Percentiles rank a stretch among this genome's conserved stretches.
phyloP scores from a whole-genome alignment of 1,140 invertebrate genomes.

The Sminthurinus signatus region DNA sequence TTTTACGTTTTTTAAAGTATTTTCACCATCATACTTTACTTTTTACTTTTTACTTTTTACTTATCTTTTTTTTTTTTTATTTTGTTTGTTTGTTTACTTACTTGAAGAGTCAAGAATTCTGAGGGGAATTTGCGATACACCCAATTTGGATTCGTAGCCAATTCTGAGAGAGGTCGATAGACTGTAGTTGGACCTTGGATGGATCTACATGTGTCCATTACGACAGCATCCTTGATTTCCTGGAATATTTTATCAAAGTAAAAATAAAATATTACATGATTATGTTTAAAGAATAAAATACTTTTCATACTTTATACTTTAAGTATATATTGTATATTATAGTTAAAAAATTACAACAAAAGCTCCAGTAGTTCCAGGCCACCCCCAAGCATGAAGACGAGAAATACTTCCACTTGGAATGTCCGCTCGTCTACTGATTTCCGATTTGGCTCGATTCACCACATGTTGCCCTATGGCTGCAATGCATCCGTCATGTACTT shows the following conservation, averaged over 20 bases:
- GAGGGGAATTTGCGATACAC: constrained; percentile 26
- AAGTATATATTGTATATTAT: too few relatives aligned
- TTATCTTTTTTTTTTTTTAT: too few relatives aligned
- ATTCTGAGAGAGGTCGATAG: constrained; percentile 26
- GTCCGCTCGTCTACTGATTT: constrained; percentile 10
- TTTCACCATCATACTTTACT: too few relatives aligned
- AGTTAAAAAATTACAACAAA: too few relatives aligned
- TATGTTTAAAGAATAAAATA: too few relatives aligned
- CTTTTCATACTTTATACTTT: too few relatives aligned
- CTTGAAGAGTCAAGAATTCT: constrained; percentile 24
- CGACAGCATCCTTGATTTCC: constrained; percentile 26
- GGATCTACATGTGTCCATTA: not conserved
- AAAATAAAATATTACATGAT: too few relatives aligned
- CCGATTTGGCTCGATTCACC: constrained; percentile 26
- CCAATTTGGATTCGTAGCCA: constrained; percentile 27
- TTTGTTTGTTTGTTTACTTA: too few relatives aligned
- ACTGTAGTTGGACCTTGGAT: constrained; percentile 18
- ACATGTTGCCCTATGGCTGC: constrained; percentile 26
- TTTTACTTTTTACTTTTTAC: too few relatives aligned
- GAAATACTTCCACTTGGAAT: constrained; percentile 26
- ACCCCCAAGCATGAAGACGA: constrained; percentile 28
- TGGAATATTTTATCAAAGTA: too few relatives aligned
- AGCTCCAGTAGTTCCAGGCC: constrained; percentile 35
- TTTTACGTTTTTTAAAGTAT: too few relatives aligned
- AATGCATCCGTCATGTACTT: constrained; percentile 1